Evolutionary conservation across 2,113 vertebrate genomes (phyloP).

Genomic region (Erythrocebus patas): DNA sequence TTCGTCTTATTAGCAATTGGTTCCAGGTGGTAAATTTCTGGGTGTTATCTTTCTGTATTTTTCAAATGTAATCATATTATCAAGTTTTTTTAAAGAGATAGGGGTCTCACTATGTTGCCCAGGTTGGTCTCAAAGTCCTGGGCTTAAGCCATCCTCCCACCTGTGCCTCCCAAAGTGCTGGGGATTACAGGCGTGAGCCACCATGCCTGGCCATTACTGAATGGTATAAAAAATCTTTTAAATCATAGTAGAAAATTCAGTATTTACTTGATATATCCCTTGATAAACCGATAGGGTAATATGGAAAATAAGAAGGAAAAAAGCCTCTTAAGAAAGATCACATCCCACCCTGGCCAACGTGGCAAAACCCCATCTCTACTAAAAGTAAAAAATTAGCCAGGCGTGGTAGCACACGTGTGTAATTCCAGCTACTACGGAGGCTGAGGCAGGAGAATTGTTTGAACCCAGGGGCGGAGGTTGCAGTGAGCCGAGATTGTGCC

Average conservation of each 20-base stretch:
- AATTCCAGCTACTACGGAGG: not conserved
- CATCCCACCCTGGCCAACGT: not conserved
- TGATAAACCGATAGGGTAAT: constrained; percentile 3
- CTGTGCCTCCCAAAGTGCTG: not conserved
- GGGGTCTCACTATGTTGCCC: too few species aligned
- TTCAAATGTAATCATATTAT: constrained; percentile 43
- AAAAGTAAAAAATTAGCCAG: not conserved
- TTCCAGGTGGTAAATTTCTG: not conserved
- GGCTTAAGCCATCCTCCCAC: too few species aligned
- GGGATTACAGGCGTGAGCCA: not conserved
- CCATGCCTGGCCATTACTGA: not conserved
- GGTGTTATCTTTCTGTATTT: not conserved
- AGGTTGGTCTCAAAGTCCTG: too few species aligned
- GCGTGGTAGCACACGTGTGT: not conserved
- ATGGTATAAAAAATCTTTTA: not conserved
- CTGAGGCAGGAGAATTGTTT: not conserved
- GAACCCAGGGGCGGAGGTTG: not conserved
- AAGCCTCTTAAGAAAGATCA: not conserved
- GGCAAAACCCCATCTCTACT: not conserved
- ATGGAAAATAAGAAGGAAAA: not conserved
- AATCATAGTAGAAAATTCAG: constrained; percentile 19
- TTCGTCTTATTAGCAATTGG: not conserved
- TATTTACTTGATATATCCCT: not conserved
- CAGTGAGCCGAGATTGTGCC: not conserved
- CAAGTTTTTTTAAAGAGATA: not conserved